Evolutionary conservation across 2,797 vertebrate species (phyloP).

Genomic region (Propithecus deckenii): DNA sequence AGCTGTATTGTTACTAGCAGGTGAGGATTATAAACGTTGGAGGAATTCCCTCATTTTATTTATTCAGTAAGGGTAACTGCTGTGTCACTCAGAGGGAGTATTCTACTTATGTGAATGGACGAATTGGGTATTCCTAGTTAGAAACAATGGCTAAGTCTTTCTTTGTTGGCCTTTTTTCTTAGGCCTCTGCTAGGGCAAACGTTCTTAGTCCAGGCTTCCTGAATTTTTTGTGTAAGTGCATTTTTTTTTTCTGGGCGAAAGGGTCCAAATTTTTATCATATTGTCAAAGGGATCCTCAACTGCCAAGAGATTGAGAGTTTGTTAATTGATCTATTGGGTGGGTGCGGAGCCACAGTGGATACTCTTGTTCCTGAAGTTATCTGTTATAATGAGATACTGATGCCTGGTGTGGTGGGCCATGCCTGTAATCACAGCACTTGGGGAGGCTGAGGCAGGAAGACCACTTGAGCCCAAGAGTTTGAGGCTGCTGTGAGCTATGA

Average conservation of each 20-base stretch:
- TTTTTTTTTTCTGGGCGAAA: conserved; percentile 28
- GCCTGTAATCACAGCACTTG: no score
- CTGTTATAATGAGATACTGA: background rate
- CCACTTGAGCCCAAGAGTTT: no score
- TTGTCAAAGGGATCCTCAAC: background rate
- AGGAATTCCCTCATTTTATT: conserved; percentile 10
- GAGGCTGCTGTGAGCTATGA: no score
- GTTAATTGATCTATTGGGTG: background rate
- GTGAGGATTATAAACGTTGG: background rate
- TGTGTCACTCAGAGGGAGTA: background rate
- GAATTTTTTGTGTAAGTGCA: background rate
- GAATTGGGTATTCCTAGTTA: background rate
- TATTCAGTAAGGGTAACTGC: conserved; percentile 19
- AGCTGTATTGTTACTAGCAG: background rate
- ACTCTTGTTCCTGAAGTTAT: background rate
- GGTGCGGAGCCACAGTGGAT: background rate
- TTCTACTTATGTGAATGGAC: background rate
- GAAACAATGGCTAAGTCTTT: background rate
- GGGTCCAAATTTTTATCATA: background rate
- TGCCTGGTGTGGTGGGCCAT: no score
- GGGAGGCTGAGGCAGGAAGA: no score
- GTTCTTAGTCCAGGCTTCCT: background rate
- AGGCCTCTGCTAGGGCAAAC: background rate
- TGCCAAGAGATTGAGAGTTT: background rate
- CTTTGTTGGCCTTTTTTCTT: background rate